These are phyloP conservation scores for Tinea pellionella DNA, from an alignment of 2,888 invertebrate genomes.

Conservation along the genomic window DNA sequence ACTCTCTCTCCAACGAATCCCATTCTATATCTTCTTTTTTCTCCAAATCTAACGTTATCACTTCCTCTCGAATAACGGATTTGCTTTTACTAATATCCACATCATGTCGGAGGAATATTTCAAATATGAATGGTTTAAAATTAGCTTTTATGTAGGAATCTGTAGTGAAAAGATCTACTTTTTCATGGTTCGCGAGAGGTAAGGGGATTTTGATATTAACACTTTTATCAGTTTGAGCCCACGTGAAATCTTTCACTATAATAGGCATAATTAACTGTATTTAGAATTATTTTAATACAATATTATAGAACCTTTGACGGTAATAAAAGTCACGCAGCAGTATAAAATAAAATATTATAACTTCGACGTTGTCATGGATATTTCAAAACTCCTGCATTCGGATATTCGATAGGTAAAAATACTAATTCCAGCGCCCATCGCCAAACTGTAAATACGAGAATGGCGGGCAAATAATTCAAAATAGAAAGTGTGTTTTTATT, in stretches of 20 bases:
- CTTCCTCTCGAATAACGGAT: constrained; percentile 72
- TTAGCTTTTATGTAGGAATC: constrained; percentile 79
- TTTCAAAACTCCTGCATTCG: no score
- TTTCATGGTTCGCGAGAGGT: constrained; percentile 70
- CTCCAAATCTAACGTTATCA: constrained; percentile 74
- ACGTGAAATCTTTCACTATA: constrained; percentile 78
- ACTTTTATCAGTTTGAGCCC: constrained; percentile 76
- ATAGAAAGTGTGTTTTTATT: no score
- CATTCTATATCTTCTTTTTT: constrained; percentile 71
- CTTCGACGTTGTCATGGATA: no score
- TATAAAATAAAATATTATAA: no score
- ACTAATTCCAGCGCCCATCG: no score
- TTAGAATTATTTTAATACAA: background rate
- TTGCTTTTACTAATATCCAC: constrained; percentile 73
- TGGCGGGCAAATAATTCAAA: no score
- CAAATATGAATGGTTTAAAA: constrained; percentile 79
- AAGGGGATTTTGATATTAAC: constrained; percentile 76
- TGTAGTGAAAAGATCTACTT: constrained; percentile 77
- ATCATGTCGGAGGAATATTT: constrained; percentile 73
- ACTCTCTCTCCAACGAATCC: constrained; percentile 65
- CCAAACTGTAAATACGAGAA: no score
- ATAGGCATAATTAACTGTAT: constrained; percentile 70
- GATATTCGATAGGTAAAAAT: no score
- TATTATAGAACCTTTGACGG: no score
- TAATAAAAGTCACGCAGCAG: no score